These are phyloP conservation scores for Pygmarrhopalites habei DNA, from an alignment of 1,140 invertebrate species.

Conservation along the genomic window DNA sequence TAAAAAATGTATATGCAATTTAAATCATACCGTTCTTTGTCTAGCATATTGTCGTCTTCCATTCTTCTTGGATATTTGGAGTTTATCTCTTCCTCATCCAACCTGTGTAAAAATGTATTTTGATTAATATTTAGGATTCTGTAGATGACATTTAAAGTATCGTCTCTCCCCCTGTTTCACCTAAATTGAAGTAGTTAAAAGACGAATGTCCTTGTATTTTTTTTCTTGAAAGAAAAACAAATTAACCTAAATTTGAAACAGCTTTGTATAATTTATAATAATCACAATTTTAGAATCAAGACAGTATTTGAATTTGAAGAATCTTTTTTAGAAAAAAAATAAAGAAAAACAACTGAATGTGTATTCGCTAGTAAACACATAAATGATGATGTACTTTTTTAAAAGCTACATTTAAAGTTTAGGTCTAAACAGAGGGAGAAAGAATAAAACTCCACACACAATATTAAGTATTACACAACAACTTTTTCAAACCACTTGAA, in stretches of 20 bases:
- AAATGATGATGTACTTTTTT: neutral
- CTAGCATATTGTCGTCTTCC: slow-evolving; percentile 87
- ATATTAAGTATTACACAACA: neutral
- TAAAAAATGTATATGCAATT: too few relatives aligned
- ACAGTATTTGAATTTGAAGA: too few relatives aligned
- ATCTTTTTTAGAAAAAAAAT: too few relatives aligned
- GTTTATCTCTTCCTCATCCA: slow-evolving; percentile 76
- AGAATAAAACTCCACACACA: neutral
- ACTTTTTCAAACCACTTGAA: neutral
- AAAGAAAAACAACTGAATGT: too few relatives aligned
- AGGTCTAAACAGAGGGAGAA: neutral
- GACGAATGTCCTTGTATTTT: neutral
- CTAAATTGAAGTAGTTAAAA: neutral
- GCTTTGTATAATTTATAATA: neutral
- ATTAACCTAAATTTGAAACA: neutral
- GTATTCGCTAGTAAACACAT: neutral
- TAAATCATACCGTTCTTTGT: slow-evolving; percentile 93
- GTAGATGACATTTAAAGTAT: neutral
- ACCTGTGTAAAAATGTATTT: slow-evolving; percentile 49
- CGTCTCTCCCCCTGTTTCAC: neutral
- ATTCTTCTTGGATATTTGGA: slow-evolving; percentile 76
- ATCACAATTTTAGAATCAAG: neutral
- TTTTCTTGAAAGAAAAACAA: neutral
- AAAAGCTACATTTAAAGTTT: neutral
- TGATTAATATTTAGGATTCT: neutral